Percentiles rank a stretch among this genome's conserved stretches.
These are phyloP conservation scores for Gymnothorax reevesii DNA, from an alignment of 2,797 vertebrate species.

Conservation along the genomic window DNA sequence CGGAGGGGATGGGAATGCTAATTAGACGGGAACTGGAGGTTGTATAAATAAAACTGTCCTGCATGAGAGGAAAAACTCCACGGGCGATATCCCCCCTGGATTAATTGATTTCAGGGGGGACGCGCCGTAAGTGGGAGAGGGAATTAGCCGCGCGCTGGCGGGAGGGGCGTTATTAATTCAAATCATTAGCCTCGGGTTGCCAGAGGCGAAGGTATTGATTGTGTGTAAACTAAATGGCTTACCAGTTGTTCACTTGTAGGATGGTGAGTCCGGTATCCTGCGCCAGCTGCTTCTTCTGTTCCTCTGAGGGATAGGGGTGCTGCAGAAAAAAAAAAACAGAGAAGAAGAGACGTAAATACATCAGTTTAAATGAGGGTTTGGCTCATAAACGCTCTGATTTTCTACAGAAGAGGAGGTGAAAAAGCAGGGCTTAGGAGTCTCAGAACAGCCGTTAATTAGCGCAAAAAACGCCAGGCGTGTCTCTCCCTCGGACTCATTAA, in stretches of 20 bases:
- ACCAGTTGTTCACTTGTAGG: slow-evolving; percentile 99
- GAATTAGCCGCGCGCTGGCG: slow-evolving; percentile 36
- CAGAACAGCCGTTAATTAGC: slow-evolving; percentile 76
- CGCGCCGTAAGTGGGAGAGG: slow-evolving; percentile 58
- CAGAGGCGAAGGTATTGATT: slow-evolving; percentile 64
- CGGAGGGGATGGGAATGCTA: slow-evolving; percentile 52
- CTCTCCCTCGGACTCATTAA: slow-evolving; percentile 85
- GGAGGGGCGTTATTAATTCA: slow-evolving; percentile 70
- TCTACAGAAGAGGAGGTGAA: slow-evolving; percentile 56
- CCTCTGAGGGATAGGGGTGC: slow-evolving; percentile 99
- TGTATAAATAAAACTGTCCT: slow-evolving; percentile 56
- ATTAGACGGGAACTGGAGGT: slow-evolving; percentile 55
- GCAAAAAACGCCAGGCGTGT: slow-evolving; percentile 83
- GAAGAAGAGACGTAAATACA: slow-evolving; percentile 42
- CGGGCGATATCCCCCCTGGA: slow-evolving; percentile 66
- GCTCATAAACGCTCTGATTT: slow-evolving; percentile 43
- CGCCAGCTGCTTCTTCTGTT: slow-evolving; percentile 99
- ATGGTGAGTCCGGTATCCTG: slow-evolving; percentile 99
- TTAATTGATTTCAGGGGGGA: slow-evolving; percentile 69
- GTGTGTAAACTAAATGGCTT: slow-evolving; percentile 75
- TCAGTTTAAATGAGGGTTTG: slow-evolving; percentile 57
- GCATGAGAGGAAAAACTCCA: slow-evolving; percentile 62
- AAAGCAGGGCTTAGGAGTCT: slow-evolving; percentile 46
- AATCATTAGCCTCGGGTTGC: slow-evolving; percentile 73
- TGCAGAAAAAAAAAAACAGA: slow-evolving; percentile 66